phyloP scores from a whole-genome alignment of 2,888 invertebrate genomes.

The Yponomeuta malinellus region DNA sequence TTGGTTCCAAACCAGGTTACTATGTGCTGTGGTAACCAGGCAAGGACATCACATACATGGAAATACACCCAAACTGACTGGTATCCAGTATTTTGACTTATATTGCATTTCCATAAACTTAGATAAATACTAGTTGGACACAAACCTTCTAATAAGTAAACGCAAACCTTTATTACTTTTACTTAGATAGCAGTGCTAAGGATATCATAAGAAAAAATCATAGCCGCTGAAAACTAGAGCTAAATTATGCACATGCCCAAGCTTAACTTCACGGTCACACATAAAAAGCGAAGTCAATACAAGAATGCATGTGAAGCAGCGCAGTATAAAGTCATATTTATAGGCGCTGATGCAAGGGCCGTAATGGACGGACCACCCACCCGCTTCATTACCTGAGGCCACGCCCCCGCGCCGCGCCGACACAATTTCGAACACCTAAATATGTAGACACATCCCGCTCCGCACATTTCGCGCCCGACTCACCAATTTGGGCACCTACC shows the following conservation, averaged over 20 bases:
- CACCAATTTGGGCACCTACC: slow-evolving; percentile 45
- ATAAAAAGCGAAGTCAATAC: slow-evolving; percentile 59
- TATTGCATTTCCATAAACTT: too few species aligned
- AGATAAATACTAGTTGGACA: too few species aligned
- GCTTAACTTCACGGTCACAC: slow-evolving; percentile 37
- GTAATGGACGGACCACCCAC: slow-evolving; percentile 55
- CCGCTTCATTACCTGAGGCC: slow-evolving; percentile 43
- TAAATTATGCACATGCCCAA: background rate
- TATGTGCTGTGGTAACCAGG: too few species aligned
- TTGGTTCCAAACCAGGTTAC: too few species aligned
- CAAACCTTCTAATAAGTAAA: too few species aligned
- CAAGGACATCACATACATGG: too few species aligned
- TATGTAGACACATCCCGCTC: slow-evolving; percentile 43
- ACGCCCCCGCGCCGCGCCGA: slow-evolving; percentile 49
- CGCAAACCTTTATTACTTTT: too few species aligned
- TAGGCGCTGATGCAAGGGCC: slow-evolving; percentile 35
- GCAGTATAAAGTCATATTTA: slow-evolving; percentile 53
- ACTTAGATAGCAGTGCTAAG: too few species aligned
- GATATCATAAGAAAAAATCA: too few species aligned
- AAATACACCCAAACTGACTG: too few species aligned
- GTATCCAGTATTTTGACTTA: too few species aligned
- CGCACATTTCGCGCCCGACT: slow-evolving; percentile 28
- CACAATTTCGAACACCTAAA: slow-evolving; percentile 51
- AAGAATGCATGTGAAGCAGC: slow-evolving; percentile 29
- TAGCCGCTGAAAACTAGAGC: too few species aligned